phyloP scores from a whole-genome alignment of 2,888 invertebrate species.

The Magallana nippona region DNA sequence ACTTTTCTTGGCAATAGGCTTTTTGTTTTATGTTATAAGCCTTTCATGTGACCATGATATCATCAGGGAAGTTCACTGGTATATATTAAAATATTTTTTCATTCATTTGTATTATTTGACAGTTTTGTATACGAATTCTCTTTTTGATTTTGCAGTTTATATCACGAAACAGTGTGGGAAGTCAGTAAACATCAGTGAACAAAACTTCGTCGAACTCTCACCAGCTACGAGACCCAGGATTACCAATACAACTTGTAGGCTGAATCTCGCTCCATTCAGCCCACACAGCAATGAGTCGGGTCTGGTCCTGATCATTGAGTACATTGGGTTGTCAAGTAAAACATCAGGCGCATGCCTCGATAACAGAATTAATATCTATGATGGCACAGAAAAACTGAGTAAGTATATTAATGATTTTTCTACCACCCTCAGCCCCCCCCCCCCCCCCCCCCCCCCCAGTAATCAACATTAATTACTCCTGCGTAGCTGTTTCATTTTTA shows the following conservation, averaged over 20 bases:
- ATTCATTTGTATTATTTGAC: no score
- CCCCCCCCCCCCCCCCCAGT: no score
- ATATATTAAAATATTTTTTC: no score
- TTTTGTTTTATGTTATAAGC: no score
- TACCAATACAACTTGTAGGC: background rate
- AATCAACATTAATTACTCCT: background rate
- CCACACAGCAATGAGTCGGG: background rate
- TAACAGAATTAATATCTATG: background rate
- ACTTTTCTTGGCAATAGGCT: no score
- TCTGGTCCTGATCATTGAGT: background rate
- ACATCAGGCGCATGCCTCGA: background rate
- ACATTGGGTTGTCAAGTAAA: background rate
- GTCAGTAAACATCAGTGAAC: background rate
- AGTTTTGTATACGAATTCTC: no score
- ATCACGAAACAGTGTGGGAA: background rate
- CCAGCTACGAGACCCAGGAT: background rate
- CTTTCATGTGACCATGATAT: no score
- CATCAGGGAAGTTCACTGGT: no score
- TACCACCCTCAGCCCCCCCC: no score
- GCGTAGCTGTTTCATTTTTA: background rate
- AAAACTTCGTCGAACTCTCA: background rate
- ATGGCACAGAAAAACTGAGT: slow-evolving; percentile 3
- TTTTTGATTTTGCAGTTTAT: background rate
- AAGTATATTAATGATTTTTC: background rate
- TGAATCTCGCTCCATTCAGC: no score